These are phyloP conservation scores for Mirza zaza DNA, from an alignment of 2,113 vertebrate genomes.

Conservation along the genomic window DNA sequence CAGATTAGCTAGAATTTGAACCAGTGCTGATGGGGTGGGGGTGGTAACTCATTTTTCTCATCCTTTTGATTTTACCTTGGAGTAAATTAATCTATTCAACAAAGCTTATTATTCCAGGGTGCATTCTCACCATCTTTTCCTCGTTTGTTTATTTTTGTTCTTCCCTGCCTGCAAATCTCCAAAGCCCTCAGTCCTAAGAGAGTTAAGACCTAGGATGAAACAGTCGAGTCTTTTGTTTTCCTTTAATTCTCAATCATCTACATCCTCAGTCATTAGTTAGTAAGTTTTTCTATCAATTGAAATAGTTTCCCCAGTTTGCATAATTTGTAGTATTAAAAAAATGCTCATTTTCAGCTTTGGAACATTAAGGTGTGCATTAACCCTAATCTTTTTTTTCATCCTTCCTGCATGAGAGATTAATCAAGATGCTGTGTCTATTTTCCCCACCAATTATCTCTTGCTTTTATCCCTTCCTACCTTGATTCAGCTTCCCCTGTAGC, in stretches of 20 bases:
- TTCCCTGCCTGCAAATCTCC: background rate
- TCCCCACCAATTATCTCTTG: background rate
- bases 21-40: background rate
- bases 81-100: background rate
- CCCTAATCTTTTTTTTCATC: background rate
- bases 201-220: background rate
- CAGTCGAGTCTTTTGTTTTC: background rate
- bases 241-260: background rate
- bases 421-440: background rate
- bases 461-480: background rate
- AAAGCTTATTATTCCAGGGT: background rate
- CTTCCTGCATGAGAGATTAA: background rate
- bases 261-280: background rate
- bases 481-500: background rate
- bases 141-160: constrained; percentile 3
- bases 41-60: background rate
- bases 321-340: background rate
- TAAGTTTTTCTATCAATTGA: background rate
- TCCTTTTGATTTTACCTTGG: background rate
- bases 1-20: constrained; percentile 29
- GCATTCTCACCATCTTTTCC: background rate
- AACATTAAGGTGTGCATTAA: background rate
- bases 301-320: background rate
- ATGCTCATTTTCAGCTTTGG: background rate
- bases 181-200: background rate